Base-by-base conservation (phyloP, 2,888 invertebrate species). In the Falcaria lacertinaria region DNA sequence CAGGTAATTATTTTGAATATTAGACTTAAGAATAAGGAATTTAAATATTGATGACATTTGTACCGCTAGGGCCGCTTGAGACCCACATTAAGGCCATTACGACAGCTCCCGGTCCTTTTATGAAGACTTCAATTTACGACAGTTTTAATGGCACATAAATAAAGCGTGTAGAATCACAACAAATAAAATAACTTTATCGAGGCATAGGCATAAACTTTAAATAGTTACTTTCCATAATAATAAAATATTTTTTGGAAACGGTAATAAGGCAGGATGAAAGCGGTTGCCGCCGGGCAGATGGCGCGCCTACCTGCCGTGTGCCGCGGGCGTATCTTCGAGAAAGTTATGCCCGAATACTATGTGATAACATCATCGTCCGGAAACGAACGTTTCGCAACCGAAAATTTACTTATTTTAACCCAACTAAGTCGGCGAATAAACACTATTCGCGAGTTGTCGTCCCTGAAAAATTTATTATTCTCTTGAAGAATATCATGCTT, bases 1-100 rank as follows among this genome's bases (percentile, higher is more conserved):
- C 91, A 93, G 90, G 94, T 94, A 83, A 81, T 85, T 76, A 55
- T 43, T 39, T 33, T n/a, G n/a, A n/a, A n/a, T n/a, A n/a, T n/a
- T n/a, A n/a, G n/a, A n/a, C n/a, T n/a, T n/a, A n/a, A n/a, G n/a
- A n/a, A n/a, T n/a, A n/a, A n/a, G n/a, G n/a, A 17, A 1, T 35
- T n/a, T 16, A 2, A 16, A 34, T 47, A 39, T 52, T 45, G 57
- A 59, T 54, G 67, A 72, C 70, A 74, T 79, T 75, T 67, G 71
- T 75, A 67, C 7, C 44, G 54, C 54, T 56, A 73, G 73, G 73
- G 65, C 67, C 65, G 59, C 70, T 67, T 73, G 74, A 70, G 70
- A 74, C 64, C 65, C 72, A 70, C 74, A 81, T 84, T 80, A 78
- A 69, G 64, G 61, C 64, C 66, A 74, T 74, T 73, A 77, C 66